Conservation (phyloP, 2,888 invertebrate genomes). For the Branchipolynoe longqiensis region DNA sequence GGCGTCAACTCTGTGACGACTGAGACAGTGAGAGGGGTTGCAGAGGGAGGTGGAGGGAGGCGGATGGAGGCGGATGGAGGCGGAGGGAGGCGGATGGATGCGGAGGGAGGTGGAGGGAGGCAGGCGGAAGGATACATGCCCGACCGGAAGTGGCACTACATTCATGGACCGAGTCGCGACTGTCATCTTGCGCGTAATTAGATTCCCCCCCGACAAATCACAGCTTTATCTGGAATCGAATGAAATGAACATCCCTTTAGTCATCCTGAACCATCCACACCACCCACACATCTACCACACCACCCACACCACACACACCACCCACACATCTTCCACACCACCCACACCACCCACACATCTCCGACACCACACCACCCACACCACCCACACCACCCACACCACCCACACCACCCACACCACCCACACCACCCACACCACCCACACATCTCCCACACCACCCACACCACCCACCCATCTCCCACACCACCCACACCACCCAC, state of each 20-base stretch:
- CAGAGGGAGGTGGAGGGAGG: neutral
- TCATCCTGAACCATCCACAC: neutral
- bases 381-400: neutral
- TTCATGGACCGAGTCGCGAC: conserved; percentile 4
- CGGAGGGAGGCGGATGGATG: neutral
- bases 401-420: no score
- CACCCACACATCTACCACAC: neutral
- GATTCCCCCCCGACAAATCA: conserved; percentile 37
- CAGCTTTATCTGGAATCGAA: conserved; percentile 20
- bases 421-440: no score
- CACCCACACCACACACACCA: neutral
- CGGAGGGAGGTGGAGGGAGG: conserved; percentile 5
- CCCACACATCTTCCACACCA: neutral
- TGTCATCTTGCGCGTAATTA: conserved; percentile 31
- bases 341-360: no score
- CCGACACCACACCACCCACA: neutral
- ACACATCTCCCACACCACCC: no score
- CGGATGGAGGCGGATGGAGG: neutral
- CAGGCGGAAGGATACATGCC: conserved; percentile 13
- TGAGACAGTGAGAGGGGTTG: conserved; percentile 14
- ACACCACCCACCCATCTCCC: no score
- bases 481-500: neutral
- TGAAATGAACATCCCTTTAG: conserved; percentile 25
- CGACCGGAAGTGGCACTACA: conserved; percentile 11
- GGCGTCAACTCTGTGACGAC: no score